Percentiles rank a stretch among this genome's conserved stretches.
Evolutionary conservation across 2,888 invertebrate species (phyloP).

Genomic region (Anoncus sp.): DNA sequence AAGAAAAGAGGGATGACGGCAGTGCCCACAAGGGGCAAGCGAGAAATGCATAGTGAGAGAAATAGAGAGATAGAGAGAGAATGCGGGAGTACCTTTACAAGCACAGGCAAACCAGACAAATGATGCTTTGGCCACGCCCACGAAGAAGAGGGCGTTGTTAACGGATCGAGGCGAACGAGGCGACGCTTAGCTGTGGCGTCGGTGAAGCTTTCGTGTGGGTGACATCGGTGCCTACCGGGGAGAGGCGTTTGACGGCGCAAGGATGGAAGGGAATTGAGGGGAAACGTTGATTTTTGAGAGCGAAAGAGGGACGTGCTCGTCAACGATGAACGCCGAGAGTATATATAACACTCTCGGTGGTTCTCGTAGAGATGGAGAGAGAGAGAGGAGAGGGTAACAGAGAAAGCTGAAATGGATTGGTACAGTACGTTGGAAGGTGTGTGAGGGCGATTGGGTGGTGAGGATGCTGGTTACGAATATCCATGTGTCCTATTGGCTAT

Average conservation of each 20-base stretch:
- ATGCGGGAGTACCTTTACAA: slow-evolving; percentile 12
- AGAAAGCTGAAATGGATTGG: slow-evolving; percentile 48
- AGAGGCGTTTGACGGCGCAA: slow-evolving; percentile 63
- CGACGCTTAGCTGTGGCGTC: slow-evolving; percentile 49
- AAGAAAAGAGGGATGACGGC: slow-evolving; percentile 40
- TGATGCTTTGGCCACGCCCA: slow-evolving; percentile 79
- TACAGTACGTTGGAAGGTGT: slow-evolving; percentile 35
- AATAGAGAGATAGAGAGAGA: slow-evolving; percentile 35
- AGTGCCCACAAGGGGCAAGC: slow-evolving; percentile 64
- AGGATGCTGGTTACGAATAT: slow-evolving; percentile 44
- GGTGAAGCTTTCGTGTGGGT: slow-evolving; percentile 65
- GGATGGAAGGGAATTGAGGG: slow-evolving; percentile 55
- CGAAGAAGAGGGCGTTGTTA: slow-evolving; percentile 75
- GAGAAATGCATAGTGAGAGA: slow-evolving; percentile 48
- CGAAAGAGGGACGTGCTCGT: slow-evolving; percentile 63
- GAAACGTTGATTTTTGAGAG: slow-evolving; percentile 73
- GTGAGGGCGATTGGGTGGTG: slow-evolving; percentile 42
- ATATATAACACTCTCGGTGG: slow-evolving; percentile 47
- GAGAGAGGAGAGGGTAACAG: slow-evolving; percentile 35
- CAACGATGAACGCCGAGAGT: slow-evolving; percentile 57
- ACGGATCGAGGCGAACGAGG: slow-evolving; percentile 33
- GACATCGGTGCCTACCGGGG: slow-evolving; percentile 56
- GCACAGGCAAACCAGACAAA: slow-evolving; percentile 75
- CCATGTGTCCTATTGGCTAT: slow-evolving; percentile 42
- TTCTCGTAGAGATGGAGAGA: slow-evolving; percentile 38